Base-by-base conservation (phyloP, 2,888 invertebrate species). In the Patella pellucida region DNA sequence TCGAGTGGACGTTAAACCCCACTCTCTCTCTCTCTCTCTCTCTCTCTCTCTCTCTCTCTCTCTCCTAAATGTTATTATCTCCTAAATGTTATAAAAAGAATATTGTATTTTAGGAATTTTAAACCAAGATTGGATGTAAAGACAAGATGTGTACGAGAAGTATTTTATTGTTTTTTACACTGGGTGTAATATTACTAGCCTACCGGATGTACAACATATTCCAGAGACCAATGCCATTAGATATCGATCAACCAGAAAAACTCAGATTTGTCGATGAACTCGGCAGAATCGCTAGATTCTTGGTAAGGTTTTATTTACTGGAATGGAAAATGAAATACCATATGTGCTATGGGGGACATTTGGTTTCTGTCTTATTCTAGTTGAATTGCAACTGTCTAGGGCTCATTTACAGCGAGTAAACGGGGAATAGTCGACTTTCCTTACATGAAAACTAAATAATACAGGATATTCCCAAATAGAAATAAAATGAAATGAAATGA, bases 141-240 rank as follows among this genome's bases (percentile, higher is more conserved):
- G 41, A 41, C 41, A 62, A 23, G 23, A 23, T 94, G 79, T 93
- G 92, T 76, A 93, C 91, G 80, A 95, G 95, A 0, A 94, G 94
- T 11, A 91, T 23, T 41, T 72, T 52, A 56, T 54, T 76, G 68
- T 12, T 75, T 23, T 31, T 76, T 76, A 73, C 74, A 68, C 67
- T 84, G 15, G 54, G 82, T n/a, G 67, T 78, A 23, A 72, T 78
- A 19, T 69, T 80, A 11, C 15, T 84, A 31, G 78, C 83, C 9
- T 84, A 82, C 72, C 79, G 85, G 15, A 76, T 84, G n/a, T 85
- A 82, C 74, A 56, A 81, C n/a, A 82, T 84, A 2, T 68, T 85
- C 1, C 75, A 83, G 74, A 75, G 85, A 41, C 81, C 83, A 11
- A 75, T 86, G 31, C 86, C 86, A 19, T 71, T 78, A n/a, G 83